Percentiles rank a stretch among this genome's conserved stretches.
Conservation (phyloP, 2,797 vertebrate genomes). For the Macropus fuliginosus region DNA sequence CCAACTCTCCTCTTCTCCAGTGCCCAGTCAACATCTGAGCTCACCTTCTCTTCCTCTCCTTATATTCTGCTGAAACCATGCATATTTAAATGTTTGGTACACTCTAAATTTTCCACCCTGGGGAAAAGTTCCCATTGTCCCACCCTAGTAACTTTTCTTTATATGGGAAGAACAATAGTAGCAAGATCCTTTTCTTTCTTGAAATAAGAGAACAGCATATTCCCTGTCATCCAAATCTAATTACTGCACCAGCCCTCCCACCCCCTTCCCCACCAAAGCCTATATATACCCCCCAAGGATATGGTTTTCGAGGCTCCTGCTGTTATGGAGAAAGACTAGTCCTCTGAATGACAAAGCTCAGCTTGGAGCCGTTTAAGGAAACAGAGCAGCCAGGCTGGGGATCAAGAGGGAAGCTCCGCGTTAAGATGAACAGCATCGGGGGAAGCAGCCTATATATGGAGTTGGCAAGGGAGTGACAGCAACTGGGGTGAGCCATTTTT, state of each 20-base stretch:
- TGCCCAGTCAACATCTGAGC: not conserved
- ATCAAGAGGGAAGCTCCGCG: slow-evolving; percentile 47
- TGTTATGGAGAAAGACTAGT: slow-evolving; percentile 36
- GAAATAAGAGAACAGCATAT: slow-evolving; percentile 38
- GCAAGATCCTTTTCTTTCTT: slow-evolving; percentile 45
- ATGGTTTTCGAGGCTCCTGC: not conserved
- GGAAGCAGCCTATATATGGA: slow-evolving; percentile 59
- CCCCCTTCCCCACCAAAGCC: not conserved
- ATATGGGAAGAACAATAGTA: not conserved
- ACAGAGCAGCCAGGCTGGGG: not conserved
- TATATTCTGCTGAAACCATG: not conserved
- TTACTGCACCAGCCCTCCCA: slow-evolving; percentile 13
- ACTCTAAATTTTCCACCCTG: not conserved
- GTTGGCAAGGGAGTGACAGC: slow-evolving; percentile 73
- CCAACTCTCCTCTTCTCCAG: not conserved
- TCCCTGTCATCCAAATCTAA: slow-evolving; percentile 12
- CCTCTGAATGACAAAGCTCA: slow-evolving; percentile 7
- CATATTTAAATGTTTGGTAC: not conserved
- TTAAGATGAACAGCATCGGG: slow-evolving; percentile 46
- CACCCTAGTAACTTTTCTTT: not conserved
- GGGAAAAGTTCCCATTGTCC: not conserved
- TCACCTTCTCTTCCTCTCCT: not conserved
- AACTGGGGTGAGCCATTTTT: slow-evolving; percentile 73
- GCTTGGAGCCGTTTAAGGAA: not conserved
- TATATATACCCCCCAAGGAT: slow-evolving; percentile 17